Conservation (phyloP, 2,113 vertebrate genomes). For the Apus apus region DNA sequence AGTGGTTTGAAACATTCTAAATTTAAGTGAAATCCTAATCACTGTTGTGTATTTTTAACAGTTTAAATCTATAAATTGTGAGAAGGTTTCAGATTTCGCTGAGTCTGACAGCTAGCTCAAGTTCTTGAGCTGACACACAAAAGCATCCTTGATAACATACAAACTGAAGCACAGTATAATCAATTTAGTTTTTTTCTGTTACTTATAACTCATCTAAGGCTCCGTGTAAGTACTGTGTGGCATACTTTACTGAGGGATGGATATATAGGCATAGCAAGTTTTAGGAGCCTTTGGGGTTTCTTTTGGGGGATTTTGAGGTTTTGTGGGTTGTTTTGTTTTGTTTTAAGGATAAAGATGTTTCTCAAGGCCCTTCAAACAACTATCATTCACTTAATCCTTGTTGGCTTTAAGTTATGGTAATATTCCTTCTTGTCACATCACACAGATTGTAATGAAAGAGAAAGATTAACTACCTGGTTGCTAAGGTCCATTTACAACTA, state of each 20-base stretch:
- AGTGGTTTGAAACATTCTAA: neutral
- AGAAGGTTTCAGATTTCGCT: neutral
- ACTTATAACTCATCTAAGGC: neutral
- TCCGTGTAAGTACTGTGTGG: neutral
- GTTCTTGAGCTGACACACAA: neutral
- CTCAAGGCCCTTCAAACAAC: conserved; percentile 22
- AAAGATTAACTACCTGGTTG: conserved; percentile 50
- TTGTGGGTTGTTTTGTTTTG: too few relatives aligned
- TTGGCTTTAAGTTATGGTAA: conserved; percentile 55
- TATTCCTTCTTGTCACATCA: conserved; percentile 55
- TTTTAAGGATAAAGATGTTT: neutral
- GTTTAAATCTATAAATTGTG: neutral
- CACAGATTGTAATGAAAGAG: conserved; percentile 48
- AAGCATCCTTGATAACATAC: neutral
- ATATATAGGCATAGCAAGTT: neutral
- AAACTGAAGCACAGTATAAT: neutral
- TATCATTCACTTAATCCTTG: conserved; percentile 50
- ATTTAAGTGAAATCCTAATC: neutral
- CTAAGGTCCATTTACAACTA: conserved; percentile 25
- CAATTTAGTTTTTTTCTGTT: neutral
- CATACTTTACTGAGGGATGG: neutral
- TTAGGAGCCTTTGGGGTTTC: neutral
- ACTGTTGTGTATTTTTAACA: neutral
- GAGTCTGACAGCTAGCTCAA: neutral
- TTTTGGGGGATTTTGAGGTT: neutral